A percentile compares a stretch with the other conserved stretches of the same genome.
Evolutionary conservation across 1,140 invertebrate genomes (phyloP).

Genomic region (Gonatopus flavifemur): DNA sequence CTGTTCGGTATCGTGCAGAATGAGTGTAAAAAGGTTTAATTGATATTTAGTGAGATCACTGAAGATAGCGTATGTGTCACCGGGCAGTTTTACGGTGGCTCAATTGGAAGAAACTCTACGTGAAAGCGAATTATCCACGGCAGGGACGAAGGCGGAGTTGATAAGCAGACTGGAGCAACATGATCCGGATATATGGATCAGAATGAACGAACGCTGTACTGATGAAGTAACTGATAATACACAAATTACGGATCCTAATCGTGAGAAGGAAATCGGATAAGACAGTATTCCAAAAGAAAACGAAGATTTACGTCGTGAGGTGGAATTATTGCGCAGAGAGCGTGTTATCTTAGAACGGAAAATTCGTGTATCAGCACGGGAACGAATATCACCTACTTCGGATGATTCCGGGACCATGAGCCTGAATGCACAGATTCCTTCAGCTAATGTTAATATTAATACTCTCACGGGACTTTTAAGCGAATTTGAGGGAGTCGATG

Average conservation of each 20-base stretch:
- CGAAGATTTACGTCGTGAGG: slow-evolving; percentile 2
- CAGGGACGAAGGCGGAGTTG: slow-evolving; percentile 13
- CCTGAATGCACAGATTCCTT: background rate
- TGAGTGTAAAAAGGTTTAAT: too few relatives aligned
- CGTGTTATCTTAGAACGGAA: slow-evolving; percentile 5
- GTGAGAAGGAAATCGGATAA: background rate
- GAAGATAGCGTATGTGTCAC: too few relatives aligned
- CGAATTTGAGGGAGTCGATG: background rate
- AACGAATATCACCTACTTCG: background rate
- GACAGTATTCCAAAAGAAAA: background rate
- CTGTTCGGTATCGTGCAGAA: too few relatives aligned
- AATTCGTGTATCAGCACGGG: background rate
- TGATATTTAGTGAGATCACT: too few relatives aligned
- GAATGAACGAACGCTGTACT: background rate
- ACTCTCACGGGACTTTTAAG: background rate
- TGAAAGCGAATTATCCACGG: background rate
- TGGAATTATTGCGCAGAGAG: slow-evolving; percentile 5
- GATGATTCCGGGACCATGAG: background rate
- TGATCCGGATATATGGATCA: background rate
- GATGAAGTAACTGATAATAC: background rate
- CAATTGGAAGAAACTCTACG: slow-evolving; percentile 12
- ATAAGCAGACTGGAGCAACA: background rate
- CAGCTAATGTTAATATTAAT: too few relatives aligned
- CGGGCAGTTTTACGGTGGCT: background rate
- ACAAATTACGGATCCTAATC: background rate